phyloP scores from a whole-genome alignment of 2,888 invertebrate genomes.

The Habroteleia sp. region DNA sequence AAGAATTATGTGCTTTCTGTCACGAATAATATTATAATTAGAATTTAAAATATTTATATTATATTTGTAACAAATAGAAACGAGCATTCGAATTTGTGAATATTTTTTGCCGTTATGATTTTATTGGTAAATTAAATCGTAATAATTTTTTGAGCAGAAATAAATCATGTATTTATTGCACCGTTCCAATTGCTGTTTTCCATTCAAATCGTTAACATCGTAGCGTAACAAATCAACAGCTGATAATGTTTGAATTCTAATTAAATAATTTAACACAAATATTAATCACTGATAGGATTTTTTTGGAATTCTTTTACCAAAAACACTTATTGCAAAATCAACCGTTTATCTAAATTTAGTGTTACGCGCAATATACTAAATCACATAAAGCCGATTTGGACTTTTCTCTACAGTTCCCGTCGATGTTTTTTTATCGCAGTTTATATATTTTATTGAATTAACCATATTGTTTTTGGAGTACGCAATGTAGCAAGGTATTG shows the following conservation, averaged over 20 bases:
- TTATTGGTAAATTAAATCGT: neutral
- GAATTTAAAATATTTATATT: constrained; percentile 16
- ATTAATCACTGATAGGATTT: constrained; percentile 27
- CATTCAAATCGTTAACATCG: too few relatives aligned
- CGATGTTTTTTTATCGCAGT: constrained; percentile 5
- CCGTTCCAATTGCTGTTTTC: too few relatives aligned
- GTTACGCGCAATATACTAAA: constrained; percentile 4
- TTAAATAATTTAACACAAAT: constrained; percentile 37
- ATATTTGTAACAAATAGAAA: constrained; percentile 12
- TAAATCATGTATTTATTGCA: constrained; percentile 9
- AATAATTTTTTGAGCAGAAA: constrained; percentile 2
- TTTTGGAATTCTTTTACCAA: constrained; percentile 23
- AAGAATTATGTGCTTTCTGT: constrained; percentile 24
- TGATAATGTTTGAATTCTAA: constrained; percentile 26
- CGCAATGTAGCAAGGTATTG: constrained; percentile 4
- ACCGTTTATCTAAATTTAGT: constrained; percentile 18
- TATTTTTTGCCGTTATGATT: constrained; percentile 1
- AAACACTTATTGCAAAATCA: constrained; percentile 18
- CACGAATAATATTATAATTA: constrained; percentile 23
- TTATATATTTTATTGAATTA: constrained; percentile 16
- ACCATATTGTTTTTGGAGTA: constrained; percentile 24
- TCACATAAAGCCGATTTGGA: constrained; percentile 10
- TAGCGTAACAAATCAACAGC: constrained; percentile 12
- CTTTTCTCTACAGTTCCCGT: too few relatives aligned
- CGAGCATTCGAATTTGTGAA: neutral